phyloP scores from a whole-genome alignment of 2,888 invertebrate genomes.

The Rhogogaster chlorosoma region DNA sequence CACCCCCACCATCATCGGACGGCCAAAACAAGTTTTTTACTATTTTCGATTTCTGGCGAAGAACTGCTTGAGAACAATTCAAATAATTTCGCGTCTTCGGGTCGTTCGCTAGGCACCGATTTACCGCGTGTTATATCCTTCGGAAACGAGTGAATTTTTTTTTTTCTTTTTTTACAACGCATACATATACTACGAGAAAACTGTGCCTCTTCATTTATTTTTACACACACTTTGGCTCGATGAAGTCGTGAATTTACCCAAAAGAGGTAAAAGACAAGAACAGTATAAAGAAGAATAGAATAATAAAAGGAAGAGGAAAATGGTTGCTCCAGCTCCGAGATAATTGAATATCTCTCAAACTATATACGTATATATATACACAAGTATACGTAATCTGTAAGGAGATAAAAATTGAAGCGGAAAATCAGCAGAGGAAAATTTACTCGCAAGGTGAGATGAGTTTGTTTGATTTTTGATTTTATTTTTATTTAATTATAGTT shows the following conservation, averaged over 20 bases:
- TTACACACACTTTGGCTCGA: neutral
- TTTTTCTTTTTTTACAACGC: neutral
- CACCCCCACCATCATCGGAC: constrained; percentile 50
- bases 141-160: neutral
- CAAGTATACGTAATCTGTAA: neutral
- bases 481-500: too few species aligned
- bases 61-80: constrained; percentile 47
- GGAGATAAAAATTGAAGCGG: neutral
- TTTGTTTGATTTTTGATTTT: neutral
- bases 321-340: neutral
- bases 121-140: neutral
- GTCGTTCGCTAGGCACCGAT: constrained; percentile 31
- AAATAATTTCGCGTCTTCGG: constrained; percentile 45
- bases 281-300: neutral
- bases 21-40: constrained; percentile 48
- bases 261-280: neutral
- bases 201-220: neutral
- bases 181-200: neutral
- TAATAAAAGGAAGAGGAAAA: neutral
- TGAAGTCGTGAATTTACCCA: neutral
- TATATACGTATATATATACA: neutral
- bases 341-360: neutral
- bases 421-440: neutral
- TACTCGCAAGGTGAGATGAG: constrained; percentile 15
- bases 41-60: constrained; percentile 48